Percentiles rank a stretch among this genome's conserved stretches.
Conservation (phyloP, 2,888 invertebrate genomes). For the Amiota minor region DNA sequence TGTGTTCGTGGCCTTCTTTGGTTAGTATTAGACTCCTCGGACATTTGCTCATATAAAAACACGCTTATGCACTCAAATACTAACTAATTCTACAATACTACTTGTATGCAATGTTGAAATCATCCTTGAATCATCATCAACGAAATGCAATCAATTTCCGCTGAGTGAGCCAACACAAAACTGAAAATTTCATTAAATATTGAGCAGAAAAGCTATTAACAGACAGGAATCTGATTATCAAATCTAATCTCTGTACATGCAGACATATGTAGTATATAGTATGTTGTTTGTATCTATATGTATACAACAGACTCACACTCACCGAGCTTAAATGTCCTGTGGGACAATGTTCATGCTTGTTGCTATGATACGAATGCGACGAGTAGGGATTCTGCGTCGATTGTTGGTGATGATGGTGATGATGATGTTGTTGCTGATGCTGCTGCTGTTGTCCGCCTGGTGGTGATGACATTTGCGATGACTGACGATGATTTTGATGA, state of each 20-base stretch:
- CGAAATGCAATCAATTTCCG: no score
- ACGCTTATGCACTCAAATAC: no score
- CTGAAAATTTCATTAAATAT: no score
- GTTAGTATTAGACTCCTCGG: no score
- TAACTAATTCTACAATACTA: no score
- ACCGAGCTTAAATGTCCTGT: constrained; percentile 69
- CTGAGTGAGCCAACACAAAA: no score
- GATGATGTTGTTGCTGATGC: constrained; percentile 55
- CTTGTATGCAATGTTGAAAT: no score
- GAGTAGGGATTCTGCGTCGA: constrained; percentile 26
- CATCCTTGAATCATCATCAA: no score
- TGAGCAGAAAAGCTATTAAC: no score
- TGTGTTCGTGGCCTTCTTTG: no score
- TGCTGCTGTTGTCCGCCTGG: constrained; percentile 48
- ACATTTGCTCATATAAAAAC: no score
- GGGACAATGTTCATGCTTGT: constrained; percentile 69
- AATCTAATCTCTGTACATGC: neutral
- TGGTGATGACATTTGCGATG: constrained; percentile 60
- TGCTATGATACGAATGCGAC: constrained; percentile 26
- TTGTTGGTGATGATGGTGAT: constrained; percentile 61
- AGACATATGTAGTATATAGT: neutral
- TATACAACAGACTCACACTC: constrained; percentile 44
- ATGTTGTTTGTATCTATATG: neutral
- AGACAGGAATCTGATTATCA: no score
- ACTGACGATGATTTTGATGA: constrained; percentile 55